Evolutionary conservation across 2,888 invertebrate species (phyloP), one percentile per base, ranked within the genome.

Genomic region (Nebria salina): DNA sequence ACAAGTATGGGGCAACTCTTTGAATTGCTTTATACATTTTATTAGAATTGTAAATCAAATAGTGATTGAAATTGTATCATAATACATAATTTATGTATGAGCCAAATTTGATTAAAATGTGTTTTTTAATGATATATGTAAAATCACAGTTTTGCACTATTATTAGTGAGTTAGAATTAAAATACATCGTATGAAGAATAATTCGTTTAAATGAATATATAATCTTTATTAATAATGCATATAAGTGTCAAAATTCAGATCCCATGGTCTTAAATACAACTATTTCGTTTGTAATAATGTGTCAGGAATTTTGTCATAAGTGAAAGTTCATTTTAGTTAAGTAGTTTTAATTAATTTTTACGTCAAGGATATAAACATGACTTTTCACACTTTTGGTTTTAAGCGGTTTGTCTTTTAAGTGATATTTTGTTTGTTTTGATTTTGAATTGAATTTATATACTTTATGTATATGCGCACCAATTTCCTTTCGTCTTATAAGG

Each of bases 251-350:
- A 54, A 54, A 7, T 3, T 54, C 7, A 13, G 25, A 68, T 68
- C 25, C 68, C 68, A 68, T 68, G 68, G 68, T 68, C n/a, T 68
- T 26, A 15, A 11, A 13, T 54, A 13, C 8, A 13, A 8, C 8
- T 68, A 68, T 68, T n/a, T 26, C 3, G 68, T 68, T 72, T 77
- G 65, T 73, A 72, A 34, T 34, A 34, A 73, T 73, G 73, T 73
- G 65, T 78, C 64, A n/a, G 73, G 78, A 78, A 73, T 78, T 77
- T 77, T 77, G 77, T 77, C 77, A 77, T 72, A 78, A 73, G 65
- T 78, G 78, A 78, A 78, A 78, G 78, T 78, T 73, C 54, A 64
- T 65, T 68, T 54, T 70, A 75, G 34, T 25, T 65, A 78, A 78
- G 66, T 72, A 42, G 15, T 73, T 70, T 78, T 73, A 78, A 78